Evolutionary conservation across 2,888 invertebrate species (phyloP).

Genomic region (Epistrophella euchroma): DNA sequence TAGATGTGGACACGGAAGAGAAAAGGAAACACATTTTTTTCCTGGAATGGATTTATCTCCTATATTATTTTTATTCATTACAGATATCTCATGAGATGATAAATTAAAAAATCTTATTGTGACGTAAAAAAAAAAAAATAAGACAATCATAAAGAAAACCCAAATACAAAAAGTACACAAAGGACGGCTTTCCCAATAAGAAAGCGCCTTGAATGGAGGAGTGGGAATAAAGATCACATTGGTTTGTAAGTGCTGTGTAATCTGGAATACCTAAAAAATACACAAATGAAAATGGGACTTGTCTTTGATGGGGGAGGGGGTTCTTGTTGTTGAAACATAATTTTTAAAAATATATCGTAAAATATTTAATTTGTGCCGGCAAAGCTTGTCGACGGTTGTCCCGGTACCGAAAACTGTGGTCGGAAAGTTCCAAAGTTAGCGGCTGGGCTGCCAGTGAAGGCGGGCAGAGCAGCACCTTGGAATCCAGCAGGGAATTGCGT

Average conservation of each 20-base stretch:
- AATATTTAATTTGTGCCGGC: slow-evolving; percentile 60
- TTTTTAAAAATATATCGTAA: slow-evolving; percentile 28
- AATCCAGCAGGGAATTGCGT: slow-evolving; percentile 94
- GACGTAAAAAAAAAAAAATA: slow-evolving; percentile 46
- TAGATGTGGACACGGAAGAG: not conserved
- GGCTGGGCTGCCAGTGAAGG: slow-evolving; percentile 89
- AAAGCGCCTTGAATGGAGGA: slow-evolving; percentile 19
- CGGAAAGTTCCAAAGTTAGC: slow-evolving; percentile 95
- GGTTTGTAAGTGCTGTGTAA: not conserved
- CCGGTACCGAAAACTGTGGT: slow-evolving; percentile 89
- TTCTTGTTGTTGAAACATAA: slow-evolving; percentile 12
- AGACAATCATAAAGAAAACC: slow-evolving; percentile 38
- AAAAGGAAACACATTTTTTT: slow-evolving; percentile 49
- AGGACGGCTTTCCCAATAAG: slow-evolving; percentile 16
- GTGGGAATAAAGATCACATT: slow-evolving; percentile 13
- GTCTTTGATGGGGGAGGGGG: not conserved
- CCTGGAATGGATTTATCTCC: slow-evolving; percentile 69
- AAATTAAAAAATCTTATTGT: slow-evolving; percentile 74
- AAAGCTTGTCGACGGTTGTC: slow-evolving; percentile 80
- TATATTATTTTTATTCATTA: slow-evolving; percentile 63
- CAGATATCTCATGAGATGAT: slow-evolving; percentile 69
- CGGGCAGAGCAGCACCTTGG: slow-evolving; percentile 88
- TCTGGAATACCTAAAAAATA: slow-evolving; percentile 21
- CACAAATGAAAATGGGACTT: slow-evolving; percentile 5
- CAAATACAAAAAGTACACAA: slow-evolving; percentile 61